A percentile compares a stretch with the other conserved stretches of the same genome.
These are phyloP conservation scores for Colletes collaris DNA, from an alignment of 2,888 invertebrate genomes.

Conservation along the genomic window DNA sequence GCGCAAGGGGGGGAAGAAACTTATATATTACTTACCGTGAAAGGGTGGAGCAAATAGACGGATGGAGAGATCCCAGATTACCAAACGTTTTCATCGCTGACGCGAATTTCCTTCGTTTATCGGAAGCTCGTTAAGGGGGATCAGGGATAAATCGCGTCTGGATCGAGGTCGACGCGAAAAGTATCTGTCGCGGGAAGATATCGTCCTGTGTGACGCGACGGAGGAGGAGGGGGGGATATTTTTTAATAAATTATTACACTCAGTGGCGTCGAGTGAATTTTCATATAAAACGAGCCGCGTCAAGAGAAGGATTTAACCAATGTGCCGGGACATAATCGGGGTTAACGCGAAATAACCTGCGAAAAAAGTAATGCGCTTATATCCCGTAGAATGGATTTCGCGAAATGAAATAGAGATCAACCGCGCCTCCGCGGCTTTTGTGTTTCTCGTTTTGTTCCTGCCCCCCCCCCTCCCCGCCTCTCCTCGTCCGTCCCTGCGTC, in stretches of 20 bases:
- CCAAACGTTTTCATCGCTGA: constrained; percentile 64
- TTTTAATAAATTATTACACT: constrained; percentile 55
- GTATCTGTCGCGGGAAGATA: constrained; percentile 3
- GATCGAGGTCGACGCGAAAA: constrained; percentile 28
- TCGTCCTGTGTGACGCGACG: background rate
- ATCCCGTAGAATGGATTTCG: constrained; percentile 47
- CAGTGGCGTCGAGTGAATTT: constrained; percentile 24
- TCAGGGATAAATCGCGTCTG: constrained; percentile 66
- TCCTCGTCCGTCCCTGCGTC: background rate
- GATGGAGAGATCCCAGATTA: constrained; percentile 63
- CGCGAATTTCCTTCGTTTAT: constrained; percentile 68
- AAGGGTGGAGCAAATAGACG: constrained; percentile 36
- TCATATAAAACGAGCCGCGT: constrained; percentile 26
- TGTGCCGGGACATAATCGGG: constrained; percentile 33
- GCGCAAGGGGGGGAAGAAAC: too few species aligned
- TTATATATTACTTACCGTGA: too few species aligned
- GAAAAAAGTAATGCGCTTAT: constrained; percentile 58
- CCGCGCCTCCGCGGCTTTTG: constrained; percentile 14
- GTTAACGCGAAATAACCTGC: constrained; percentile 49
- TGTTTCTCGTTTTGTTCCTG: constrained; percentile 21
- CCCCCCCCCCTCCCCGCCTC: background rate
- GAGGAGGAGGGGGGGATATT: constrained; percentile 6
- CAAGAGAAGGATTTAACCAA: constrained; percentile 24
- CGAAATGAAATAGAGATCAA: constrained; percentile 51
- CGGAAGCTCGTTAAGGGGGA: constrained; percentile 69